phyloP scores from a whole-genome alignment of 2,888 invertebrate genomes.

The Pinctada fucata region DNA sequence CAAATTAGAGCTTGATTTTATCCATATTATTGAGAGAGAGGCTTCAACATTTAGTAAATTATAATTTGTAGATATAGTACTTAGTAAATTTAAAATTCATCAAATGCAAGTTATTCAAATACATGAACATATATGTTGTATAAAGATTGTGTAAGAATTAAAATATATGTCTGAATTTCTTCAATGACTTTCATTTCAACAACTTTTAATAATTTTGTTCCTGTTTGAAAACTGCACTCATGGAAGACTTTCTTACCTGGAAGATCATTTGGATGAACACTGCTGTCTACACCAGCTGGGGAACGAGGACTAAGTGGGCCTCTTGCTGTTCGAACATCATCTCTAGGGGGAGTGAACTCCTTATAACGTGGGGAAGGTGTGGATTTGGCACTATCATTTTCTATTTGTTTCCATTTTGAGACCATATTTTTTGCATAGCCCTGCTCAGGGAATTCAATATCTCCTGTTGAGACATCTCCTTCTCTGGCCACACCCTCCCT shows the following conservation, averaged over 20 bases:
- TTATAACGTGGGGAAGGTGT: slow-evolving; percentile 57
- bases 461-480: slow-evolving; percentile 60
- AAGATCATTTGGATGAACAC: slow-evolving; percentile 64
- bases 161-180: no score
- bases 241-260: slow-evolving; percentile 42
- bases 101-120: no score
- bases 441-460: slow-evolving; percentile 74
- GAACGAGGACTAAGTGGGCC: slow-evolving; percentile 61
- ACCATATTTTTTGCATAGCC: slow-evolving; percentile 91
- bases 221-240: no score
- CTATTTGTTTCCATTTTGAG: slow-evolving; percentile 92
- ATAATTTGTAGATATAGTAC: no score
- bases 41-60: no score
- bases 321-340: slow-evolving; percentile 49
- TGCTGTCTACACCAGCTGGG: slow-evolving; percentile 55
- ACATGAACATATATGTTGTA: no score
- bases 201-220: no score
- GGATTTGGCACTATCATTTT: slow-evolving; percentile 71
- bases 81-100: no score
- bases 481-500: slow-evolving; percentile 78
- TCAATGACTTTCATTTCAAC: no score
- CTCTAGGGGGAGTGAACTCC: slow-evolving; percentile 70
- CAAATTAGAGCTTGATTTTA: no score
- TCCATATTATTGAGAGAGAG: no score
- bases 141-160: no score